Percentiles rank a stretch among this genome's conserved stretches.
Conservation (phyloP, 2,888 invertebrate species). For the Diplolepis rosae region DNA sequence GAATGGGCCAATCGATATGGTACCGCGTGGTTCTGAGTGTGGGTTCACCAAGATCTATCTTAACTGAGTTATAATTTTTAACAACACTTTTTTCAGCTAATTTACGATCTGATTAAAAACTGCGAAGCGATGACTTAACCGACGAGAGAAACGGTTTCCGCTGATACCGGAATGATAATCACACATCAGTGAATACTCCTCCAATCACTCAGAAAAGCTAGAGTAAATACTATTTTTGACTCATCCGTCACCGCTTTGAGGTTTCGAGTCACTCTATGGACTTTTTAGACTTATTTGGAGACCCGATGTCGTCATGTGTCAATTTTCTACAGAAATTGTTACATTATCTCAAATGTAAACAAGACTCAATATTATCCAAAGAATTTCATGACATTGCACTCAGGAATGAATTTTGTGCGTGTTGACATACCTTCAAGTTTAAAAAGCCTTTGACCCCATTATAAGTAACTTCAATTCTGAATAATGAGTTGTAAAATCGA, state of each 20-base stretch:
- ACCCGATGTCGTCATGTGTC: not conserved
- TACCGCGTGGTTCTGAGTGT: not conserved
- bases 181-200: not conserved
- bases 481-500: not conserved
- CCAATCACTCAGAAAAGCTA: conserved; percentile 1
- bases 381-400: too few relatives aligned
- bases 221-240: not conserved
- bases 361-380: too few relatives aligned
- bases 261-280: not conserved
- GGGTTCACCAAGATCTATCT: not conserved
- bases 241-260: not conserved
- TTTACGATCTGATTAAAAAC: not conserved
- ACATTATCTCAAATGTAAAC: too few relatives aligned
- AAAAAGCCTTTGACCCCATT: too few relatives aligned
- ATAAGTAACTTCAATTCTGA: not conserved
- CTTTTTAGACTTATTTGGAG: not conserved
- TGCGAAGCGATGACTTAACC: not conserved
- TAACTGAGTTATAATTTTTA: not conserved
- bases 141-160: not conserved
- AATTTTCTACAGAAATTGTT: too few relatives aligned
- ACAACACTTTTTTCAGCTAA: not conserved
- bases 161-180: not conserved
- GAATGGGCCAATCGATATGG: conserved; percentile 44
- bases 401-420: too few relatives aligned
- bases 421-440: too few relatives aligned